phyloP scores from a whole-genome alignment of 2,113 vertebrate genomes.

The Boleophthalmus pectinirostris region DNA sequence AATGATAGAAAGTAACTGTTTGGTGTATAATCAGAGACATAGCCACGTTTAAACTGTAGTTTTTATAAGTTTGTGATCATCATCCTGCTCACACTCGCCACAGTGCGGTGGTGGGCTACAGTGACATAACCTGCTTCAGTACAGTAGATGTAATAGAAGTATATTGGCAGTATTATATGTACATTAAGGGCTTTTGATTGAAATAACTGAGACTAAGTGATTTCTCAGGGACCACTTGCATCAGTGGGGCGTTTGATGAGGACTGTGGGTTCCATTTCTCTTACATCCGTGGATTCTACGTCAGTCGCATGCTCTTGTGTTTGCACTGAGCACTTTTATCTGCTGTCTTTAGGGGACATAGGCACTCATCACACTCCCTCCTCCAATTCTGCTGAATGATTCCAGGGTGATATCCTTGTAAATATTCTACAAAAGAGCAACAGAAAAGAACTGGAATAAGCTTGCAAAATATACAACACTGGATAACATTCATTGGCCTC shows the following conservation, averaged over 20 bases:
- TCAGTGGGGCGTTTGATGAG: slow-evolving; percentile 28
- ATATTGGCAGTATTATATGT: slow-evolving; percentile 23
- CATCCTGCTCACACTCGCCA: not conserved
- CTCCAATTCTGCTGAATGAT: slow-evolving; percentile 26
- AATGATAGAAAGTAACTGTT: not conserved
- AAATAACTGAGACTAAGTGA: slow-evolving; percentile 42
- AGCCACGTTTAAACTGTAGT: not conserved
- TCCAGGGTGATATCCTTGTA: slow-evolving; percentile 16
- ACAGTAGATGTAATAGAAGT: slow-evolving; percentile 16
- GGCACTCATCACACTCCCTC: slow-evolving; percentile 14
- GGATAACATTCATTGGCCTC: not conserved
- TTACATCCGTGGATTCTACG: slow-evolving; percentile 19
- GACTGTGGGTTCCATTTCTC: slow-evolving; percentile 38
- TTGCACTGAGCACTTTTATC: slow-evolving; percentile 31
- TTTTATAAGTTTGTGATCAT: not conserved
- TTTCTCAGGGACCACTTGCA: slow-evolving; percentile 51
- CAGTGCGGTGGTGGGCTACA: not conserved
- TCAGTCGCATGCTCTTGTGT: not conserved
- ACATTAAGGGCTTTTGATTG: slow-evolving; percentile 39
- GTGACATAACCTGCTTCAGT: slow-evolving; percentile 18
- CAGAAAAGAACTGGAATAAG: slow-evolving; percentile 5
- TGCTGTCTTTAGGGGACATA: slow-evolving; percentile 3
- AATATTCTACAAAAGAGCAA: slow-evolving; percentile 4
- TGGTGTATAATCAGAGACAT: not conserved
- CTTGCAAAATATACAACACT: not conserved